These are phyloP conservation scores for Zootermopsis nevadensis DNA, from an alignment of 2,888 invertebrate species.

Conservation along the genomic window DNA sequence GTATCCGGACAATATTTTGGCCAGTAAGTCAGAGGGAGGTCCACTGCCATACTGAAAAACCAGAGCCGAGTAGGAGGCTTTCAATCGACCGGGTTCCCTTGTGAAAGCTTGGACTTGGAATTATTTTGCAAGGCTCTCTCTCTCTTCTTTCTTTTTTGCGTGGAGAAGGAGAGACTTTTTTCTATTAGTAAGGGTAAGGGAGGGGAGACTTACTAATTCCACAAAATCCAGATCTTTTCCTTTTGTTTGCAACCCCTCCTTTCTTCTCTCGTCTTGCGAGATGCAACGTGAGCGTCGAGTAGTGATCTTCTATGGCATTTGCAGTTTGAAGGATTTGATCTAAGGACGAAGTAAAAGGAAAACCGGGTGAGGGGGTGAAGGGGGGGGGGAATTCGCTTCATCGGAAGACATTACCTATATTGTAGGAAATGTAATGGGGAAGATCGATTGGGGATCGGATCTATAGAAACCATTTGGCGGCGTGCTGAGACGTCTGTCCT, in stretches of 20 bases:
- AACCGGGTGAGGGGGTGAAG: not conserved
- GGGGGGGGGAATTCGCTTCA: not conserved
- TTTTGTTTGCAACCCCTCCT: not conserved
- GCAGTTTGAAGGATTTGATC: constrained; percentile 19
- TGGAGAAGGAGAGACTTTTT: not conserved
- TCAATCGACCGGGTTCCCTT: too few species aligned
- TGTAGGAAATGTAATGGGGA: constrained; percentile 21
- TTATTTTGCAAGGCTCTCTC: not conserved
- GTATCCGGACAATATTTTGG: too few species aligned
- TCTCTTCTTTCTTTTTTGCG: not conserved
- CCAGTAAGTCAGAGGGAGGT: too few species aligned
- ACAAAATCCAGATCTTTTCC: not conserved
- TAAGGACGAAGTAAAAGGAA: constrained; percentile 4
- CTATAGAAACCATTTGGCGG: not conserved
- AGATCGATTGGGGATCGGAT: constrained; percentile 11
- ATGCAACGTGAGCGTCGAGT: not conserved
- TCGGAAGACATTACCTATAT: not conserved
- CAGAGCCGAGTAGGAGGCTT: too few species aligned
- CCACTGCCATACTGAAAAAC: too few species aligned
- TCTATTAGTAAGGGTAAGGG: constrained; percentile 16
- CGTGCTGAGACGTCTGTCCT: not conserved
- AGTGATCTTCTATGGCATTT: constrained; percentile 20
- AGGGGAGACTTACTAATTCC: constrained; percentile 10
- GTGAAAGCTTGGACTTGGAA: not conserved
- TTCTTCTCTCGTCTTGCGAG: not conserved